phyloP scores from a whole-genome alignment of 2,888 invertebrate genomes.

The Dexiosoma caninum region DNA sequence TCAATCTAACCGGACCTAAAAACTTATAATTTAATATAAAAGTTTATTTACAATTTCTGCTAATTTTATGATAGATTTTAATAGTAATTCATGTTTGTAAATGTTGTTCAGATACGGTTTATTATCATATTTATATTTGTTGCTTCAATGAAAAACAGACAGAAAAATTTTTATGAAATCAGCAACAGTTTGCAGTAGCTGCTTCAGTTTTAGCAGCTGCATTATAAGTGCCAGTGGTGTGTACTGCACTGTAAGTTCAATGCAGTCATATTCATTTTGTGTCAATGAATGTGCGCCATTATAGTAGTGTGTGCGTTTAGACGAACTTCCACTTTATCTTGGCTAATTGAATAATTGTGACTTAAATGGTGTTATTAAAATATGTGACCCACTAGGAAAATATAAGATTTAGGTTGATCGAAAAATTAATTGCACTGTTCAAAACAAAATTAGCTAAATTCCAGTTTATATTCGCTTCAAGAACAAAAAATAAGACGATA shows the following conservation, averaged over 20 bases:
- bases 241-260: background rate
- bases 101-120: conserved; percentile 15
- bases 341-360: conserved; percentile 54
- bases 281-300: conserved; percentile 22
- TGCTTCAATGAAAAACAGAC: conserved; percentile 51
- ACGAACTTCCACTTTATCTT: conserved; percentile 53
- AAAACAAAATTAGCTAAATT: no score
- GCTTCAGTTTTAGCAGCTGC: background rate
- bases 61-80: conserved; percentile 12
- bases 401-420: background rate
- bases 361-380: conserved; percentile 37
- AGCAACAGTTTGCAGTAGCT: conserved; percentile 13
- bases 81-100: conserved; percentile 14
- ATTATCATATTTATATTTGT: conserved; percentile 29
- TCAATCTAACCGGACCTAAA: conserved; percentile 58
- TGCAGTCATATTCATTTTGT: conserved; percentile 11
- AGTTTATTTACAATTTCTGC: conserved; percentile 2
- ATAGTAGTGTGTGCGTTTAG: conserved; percentile 19
- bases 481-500: no score
- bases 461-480: no score
- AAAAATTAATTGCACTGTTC: no score
- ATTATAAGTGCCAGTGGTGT: background rate
- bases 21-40: conserved; percentile 17
- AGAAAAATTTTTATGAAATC: background rate
- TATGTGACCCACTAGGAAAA: background rate